Evolutionary conservation across 2,888 invertebrate species (phyloP).

Genomic region (Ormyrus rosae): DNA sequence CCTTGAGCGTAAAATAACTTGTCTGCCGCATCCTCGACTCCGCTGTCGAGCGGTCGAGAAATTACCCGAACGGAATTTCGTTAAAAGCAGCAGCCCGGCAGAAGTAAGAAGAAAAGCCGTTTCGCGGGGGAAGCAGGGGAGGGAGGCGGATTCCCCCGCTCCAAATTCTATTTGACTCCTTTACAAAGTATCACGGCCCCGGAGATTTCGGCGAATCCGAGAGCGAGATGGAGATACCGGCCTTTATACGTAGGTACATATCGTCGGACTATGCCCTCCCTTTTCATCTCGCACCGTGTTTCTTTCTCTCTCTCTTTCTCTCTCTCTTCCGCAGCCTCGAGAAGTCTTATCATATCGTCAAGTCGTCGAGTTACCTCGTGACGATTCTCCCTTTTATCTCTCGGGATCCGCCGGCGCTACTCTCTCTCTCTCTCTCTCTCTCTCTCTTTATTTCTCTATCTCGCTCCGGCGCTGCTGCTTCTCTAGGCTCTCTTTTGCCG

Average conservation of each 20-base stretch:
- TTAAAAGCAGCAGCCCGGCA: not conserved
- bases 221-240: no score
- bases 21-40: not conserved
- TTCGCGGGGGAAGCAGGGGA: no score
- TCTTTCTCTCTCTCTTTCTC: not conserved
- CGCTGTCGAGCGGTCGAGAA: constrained; percentile 4
- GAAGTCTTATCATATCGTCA: constrained; percentile 52
- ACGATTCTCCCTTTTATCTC: constrained; percentile 51
- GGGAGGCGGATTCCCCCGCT: no score
- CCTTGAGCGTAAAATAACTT: not conserved
- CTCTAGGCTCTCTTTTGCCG: constrained; percentile 16
- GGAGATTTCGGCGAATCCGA: constrained; percentile 36
- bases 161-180: constrained; percentile 51
- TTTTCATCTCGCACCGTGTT: not conserved
- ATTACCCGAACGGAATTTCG: constrained; percentile 34
- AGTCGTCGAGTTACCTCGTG: constrained; percentile 50
- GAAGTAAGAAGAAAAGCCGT: not conserved
- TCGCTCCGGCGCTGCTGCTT: not conserved
- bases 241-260: not conserved
- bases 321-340: constrained; percentile 10
- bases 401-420: constrained; percentile 27
- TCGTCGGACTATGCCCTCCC: constrained; percentile 8
- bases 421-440: not conserved
- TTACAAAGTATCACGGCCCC: constrained; percentile 44
- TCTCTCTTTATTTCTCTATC: constrained; percentile 34